Evolutionary conservation across 2,797 vertebrate species (phyloP).

Genomic region (Luscinia luscinia): DNA sequence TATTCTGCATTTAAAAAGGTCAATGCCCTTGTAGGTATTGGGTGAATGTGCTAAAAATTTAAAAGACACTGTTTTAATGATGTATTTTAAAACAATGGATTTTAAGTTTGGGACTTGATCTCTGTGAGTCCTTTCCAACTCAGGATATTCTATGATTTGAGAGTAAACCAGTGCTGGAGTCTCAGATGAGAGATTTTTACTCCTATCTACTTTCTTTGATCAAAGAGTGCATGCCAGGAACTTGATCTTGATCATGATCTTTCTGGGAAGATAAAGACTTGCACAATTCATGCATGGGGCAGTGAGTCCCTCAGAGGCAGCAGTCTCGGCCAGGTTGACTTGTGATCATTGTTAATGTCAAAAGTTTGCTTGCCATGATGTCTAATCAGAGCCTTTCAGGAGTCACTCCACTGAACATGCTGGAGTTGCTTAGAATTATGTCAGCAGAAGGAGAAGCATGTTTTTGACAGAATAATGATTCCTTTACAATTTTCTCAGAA

Average conservation of each 20-base stretch:
- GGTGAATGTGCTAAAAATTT: conserved; percentile 2
- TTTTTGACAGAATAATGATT: neutral
- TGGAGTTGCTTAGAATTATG: neutral
- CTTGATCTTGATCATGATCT: neutral
- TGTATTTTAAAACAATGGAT: neutral
- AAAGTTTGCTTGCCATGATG: neutral
- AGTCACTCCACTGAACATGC: neutral
- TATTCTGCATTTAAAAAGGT: conserved; percentile 7
- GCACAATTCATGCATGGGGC: neutral
- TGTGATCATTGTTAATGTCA: neutral
- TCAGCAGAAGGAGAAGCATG: neutral
- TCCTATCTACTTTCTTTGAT: neutral
- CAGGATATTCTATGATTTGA: neutral
- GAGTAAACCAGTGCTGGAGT: neutral
- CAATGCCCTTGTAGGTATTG: neutral
- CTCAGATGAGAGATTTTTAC: neutral
- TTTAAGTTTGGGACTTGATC: neutral
- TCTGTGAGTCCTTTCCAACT: neutral
- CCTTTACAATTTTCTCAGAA: neutral
- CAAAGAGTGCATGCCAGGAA: neutral
- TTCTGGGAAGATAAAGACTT: neutral
- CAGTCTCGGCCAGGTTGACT: neutral
- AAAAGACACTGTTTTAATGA: neutral
- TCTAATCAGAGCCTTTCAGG: neutral
- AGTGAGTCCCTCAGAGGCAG: neutral